Evolutionary conservation across 2,113 vertebrate genomes (phyloP).

Genomic region (Coreoperca whiteheadi): DNA sequence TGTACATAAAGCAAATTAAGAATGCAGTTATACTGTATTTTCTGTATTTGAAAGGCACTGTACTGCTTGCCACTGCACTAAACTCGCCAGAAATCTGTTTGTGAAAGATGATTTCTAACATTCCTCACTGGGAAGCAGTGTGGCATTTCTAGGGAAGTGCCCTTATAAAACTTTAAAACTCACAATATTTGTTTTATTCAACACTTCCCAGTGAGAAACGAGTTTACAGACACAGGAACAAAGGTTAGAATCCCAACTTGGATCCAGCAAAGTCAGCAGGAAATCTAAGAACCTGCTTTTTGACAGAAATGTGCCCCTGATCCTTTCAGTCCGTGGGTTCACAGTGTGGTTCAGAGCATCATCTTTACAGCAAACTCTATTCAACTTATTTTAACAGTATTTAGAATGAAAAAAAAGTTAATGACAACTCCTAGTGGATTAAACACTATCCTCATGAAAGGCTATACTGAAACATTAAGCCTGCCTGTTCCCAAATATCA

Average conservation of each 20-base stretch:
- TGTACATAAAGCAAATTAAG: too few relatives aligned
- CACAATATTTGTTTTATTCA: neutral
- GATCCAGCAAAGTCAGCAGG: slow-evolving; percentile 10
- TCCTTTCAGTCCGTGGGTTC: neutral
- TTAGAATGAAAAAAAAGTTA: neutral
- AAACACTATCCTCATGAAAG: slow-evolving; percentile 35
- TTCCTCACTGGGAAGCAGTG: neutral
- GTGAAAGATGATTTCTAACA: neutral
- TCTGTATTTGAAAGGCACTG: neutral
- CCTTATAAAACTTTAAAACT: neutral
- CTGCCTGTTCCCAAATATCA: slow-evolving; percentile 2
- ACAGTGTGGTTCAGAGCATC: neutral
- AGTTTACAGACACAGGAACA: neutral
- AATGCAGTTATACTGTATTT: neutral
- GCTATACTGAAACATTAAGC: slow-evolving; percentile 16
- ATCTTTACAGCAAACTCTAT: neutral
- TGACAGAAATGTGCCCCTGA: neutral
- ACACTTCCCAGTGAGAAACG: neutral
- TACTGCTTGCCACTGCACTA: neutral
- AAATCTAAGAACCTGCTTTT: neutral
- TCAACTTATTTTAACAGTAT: neutral
- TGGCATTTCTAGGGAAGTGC: neutral
- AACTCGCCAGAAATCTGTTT: neutral
- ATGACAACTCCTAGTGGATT: neutral
- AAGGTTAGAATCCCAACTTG: neutral